A percentile compares a stretch with the other conserved stretches of the same genome.
phyloP scores from a whole-genome alignment of 1,140 invertebrate genomes.

The Eciton burchellii region DNA sequence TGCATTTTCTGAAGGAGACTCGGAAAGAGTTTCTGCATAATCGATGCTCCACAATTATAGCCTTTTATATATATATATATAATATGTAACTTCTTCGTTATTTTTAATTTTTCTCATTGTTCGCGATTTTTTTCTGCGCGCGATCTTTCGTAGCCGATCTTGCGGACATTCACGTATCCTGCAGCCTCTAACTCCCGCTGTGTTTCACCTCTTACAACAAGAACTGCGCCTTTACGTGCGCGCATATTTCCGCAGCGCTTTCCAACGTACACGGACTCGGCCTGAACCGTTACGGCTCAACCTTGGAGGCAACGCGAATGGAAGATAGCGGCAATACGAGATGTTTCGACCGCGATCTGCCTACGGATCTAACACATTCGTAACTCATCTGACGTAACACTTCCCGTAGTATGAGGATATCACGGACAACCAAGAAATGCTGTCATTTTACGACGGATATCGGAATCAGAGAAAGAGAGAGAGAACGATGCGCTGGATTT shows the following conservation, averaged over 20 bases:
- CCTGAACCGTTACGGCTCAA: conserved; percentile 56
- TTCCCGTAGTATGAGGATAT: conserved; percentile 51
- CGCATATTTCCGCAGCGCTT: conserved; percentile 18
- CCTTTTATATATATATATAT: too few species aligned
- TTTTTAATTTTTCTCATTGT: neutral
- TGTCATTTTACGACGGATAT: conserved; percentile 32
- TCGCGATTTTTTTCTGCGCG: neutral
- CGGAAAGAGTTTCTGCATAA: neutral
- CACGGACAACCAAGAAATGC: conserved; percentile 18
- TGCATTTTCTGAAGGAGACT: neutral
- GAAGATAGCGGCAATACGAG: conserved; percentile 43
- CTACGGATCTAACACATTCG: conserved; percentile 22
- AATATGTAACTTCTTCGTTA: neutral
- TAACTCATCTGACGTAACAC: conserved; percentile 63
- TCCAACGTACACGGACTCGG: conserved; percentile 12
- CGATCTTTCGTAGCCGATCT: neutral
- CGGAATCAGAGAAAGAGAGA: conserved; percentile 38
- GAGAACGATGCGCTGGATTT: neutral
- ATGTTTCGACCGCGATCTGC: conserved; percentile 12
- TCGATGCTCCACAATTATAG: neutral
- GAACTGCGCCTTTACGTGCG: neutral
- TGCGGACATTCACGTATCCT: neutral
- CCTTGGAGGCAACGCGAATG: conserved; percentile 22
- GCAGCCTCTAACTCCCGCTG: neutral
- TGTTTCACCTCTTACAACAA: conserved; percentile 11